Evolutionary conservation across 2,888 invertebrate genomes (phyloP).

Genomic region (Argyra leucocephala): DNA sequence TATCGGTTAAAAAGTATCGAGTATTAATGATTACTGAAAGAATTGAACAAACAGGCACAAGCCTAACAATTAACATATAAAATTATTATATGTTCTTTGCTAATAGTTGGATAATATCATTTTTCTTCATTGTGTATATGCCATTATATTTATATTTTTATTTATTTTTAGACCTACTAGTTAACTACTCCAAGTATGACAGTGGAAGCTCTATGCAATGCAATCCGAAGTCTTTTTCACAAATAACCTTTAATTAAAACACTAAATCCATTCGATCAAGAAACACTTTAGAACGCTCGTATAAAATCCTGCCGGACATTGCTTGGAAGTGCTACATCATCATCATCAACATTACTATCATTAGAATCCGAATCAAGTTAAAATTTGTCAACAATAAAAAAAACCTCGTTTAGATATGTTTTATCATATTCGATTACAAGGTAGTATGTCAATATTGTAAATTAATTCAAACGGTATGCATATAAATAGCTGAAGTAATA

Average conservation of each 20-base stretch:
- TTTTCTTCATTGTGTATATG: no score
- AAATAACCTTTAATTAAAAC: slow-evolving; percentile 57
- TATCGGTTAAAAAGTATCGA: no score
- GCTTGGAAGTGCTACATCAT: slow-evolving; percentile 38
- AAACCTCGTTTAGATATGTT: slow-evolving; percentile 41
- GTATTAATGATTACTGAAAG: no score
- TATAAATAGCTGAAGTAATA: neutral
- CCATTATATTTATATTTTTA: no score
- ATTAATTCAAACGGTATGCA: slow-evolving; percentile 20
- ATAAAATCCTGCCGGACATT: slow-evolving; percentile 40
- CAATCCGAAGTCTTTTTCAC: slow-evolving; percentile 91
- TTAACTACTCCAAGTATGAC: slow-evolving; percentile 58
- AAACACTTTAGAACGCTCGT: slow-evolving; percentile 42
- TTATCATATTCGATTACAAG: slow-evolving; percentile 52
- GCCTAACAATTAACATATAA: no score
- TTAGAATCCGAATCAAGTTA: no score
- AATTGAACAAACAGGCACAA: no score
- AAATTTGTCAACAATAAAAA: slow-evolving; percentile 20
- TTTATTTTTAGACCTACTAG: slow-evolving; percentile 40
- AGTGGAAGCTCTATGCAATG: slow-evolving; percentile 72
- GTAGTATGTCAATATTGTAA: slow-evolving; percentile 52
- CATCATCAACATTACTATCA: slow-evolving; percentile 16
- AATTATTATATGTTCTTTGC: no score
- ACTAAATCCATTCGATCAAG: slow-evolving; percentile 32
- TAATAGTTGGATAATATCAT: no score